A percentile compares a stretch with the other conserved stretches of the same genome.
These are phyloP conservation scores for Myiopsitta monachus DNA, from an alignment of 2,113 vertebrate species.

Conservation along the genomic window DNA sequence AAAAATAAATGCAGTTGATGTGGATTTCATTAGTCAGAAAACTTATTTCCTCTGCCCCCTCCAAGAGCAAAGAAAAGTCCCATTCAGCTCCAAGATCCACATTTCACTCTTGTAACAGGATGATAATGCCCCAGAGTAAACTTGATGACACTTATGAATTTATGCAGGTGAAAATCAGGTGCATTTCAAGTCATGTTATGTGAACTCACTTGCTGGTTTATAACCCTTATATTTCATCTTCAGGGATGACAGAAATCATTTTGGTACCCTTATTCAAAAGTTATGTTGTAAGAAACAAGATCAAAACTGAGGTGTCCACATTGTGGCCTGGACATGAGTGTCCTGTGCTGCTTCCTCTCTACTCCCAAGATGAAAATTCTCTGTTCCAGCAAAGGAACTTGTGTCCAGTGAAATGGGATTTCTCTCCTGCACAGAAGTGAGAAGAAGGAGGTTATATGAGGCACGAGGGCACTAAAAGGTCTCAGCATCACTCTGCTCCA, in stretches of 20 bases:
- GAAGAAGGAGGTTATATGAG: neutral
- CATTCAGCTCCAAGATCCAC: neutral
- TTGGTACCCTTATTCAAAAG: neutral
- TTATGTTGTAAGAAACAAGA: neutral
- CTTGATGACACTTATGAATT: neutral
- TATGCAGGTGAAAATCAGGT: neutral
- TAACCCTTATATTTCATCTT: neutral
- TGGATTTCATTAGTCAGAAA: neutral
- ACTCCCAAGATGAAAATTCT: neutral
- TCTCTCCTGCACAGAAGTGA: neutral
- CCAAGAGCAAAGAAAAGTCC: neutral
- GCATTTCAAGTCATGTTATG: neutral
- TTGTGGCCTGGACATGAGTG: neutral
- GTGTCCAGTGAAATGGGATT: neutral
- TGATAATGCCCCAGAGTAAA: neutral
- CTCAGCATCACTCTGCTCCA: neutral
- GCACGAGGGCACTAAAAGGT: neutral
- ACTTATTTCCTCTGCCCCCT: neutral
- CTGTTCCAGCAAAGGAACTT: rapidly evolving
- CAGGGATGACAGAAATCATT: neutral
- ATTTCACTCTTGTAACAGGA: neutral
- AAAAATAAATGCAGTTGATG: neutral
- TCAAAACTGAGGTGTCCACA: neutral
- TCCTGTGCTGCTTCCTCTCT: neutral
- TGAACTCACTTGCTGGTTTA: rapidly evolving